These are phyloP conservation scores for Bucorvus abyssinicus DNA, from an alignment of 2,797 vertebrate species.

Conservation along the genomic window DNA sequence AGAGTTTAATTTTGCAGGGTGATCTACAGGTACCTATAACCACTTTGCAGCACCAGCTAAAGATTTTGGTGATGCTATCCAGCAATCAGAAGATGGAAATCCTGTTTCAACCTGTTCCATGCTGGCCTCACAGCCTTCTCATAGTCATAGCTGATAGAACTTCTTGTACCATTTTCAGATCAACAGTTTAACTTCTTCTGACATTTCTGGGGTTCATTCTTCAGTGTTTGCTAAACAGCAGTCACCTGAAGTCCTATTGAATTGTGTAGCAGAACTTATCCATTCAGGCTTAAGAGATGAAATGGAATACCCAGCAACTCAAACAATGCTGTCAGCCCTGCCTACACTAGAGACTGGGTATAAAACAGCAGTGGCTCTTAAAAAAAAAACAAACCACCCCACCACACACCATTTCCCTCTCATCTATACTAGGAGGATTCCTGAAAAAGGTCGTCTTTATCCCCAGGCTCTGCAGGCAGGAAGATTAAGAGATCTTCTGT, in stretches of 20 bases:
- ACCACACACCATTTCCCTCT: not conserved
- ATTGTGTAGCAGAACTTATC: not conserved
- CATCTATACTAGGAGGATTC: not conserved
- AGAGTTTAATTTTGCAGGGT: not conserved
- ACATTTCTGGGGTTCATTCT: not conserved
- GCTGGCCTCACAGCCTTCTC: not conserved
- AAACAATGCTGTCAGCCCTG: not conserved
- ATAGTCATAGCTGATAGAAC: not conserved
- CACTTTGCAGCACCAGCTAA: not conserved
- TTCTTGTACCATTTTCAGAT: not conserved
- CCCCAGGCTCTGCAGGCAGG: constrained; percentile 1
- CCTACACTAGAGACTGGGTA: not conserved
- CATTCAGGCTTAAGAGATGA: not conserved
- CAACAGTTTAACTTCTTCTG: not conserved
- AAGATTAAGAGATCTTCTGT: not conserved
- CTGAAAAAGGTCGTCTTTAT: constrained; percentile 14
- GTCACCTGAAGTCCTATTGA: not conserved
- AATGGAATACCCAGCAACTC: not conserved
- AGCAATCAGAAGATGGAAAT: not conserved
- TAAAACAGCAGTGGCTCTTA: not conserved
- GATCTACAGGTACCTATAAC: not conserved
- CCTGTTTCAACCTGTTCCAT: not conserved
- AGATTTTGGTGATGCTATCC: not conserved
- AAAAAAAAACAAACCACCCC: not conserved
- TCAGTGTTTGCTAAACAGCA: not conserved